A percentile compares a stretch with the other conserved stretches of the same genome.
phyloP scores from a whole-genome alignment of 2,113 vertebrate genomes.

The Macaca nemestrina region DNA sequence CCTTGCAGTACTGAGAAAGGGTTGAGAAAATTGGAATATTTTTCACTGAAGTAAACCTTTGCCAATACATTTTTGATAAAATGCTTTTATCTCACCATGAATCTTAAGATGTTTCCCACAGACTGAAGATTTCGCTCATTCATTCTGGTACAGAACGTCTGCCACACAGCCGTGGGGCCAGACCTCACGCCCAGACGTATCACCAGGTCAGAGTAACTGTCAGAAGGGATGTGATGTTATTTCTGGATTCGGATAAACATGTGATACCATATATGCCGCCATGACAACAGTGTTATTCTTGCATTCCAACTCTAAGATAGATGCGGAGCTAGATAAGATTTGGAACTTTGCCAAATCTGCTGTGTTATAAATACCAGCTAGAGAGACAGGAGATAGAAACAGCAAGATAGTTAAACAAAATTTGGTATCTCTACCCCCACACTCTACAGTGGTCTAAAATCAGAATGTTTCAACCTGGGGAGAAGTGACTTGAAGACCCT shows the following conservation, averaged over 20 bases:
- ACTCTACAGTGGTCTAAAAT: background rate
- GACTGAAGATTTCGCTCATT: background rate
- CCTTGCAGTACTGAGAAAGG: background rate
- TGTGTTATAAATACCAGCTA: background rate
- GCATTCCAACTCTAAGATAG: background rate
- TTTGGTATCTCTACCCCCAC: background rate
- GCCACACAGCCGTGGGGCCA: background rate
- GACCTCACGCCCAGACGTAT: fast-evolving
- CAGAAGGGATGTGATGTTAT: background rate
- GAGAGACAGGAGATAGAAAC: background rate
- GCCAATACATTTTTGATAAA: background rate
- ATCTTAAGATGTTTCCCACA: background rate
- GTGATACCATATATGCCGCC: background rate
- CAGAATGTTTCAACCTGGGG: background rate
- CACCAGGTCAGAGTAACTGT: background rate
- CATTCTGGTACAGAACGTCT: background rate
- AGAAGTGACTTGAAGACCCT: background rate
- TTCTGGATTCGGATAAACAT: background rate
- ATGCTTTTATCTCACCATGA: background rate
- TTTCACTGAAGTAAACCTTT: background rate
- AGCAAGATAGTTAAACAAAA: background rate
- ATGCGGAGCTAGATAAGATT: background rate
- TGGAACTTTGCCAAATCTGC: background rate
- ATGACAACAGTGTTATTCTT: background rate
- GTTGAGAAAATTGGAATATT: background rate